Evolutionary conservation across 2,113 vertebrate genomes (phyloP).

Genomic region (Cygnus buccinator): DNA sequence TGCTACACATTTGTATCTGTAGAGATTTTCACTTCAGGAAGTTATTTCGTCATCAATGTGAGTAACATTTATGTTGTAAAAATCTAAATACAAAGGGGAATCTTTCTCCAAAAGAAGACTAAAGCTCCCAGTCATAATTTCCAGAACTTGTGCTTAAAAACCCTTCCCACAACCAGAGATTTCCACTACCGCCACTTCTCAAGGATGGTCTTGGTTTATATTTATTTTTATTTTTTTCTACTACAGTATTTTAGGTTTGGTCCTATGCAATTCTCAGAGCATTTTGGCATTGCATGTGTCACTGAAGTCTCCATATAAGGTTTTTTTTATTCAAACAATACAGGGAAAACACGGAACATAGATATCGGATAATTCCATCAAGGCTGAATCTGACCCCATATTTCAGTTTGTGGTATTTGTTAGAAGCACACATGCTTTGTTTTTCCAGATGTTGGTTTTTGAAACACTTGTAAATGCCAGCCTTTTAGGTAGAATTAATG

Average conservation of each 20-base stretch:
- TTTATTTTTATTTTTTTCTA: background rate
- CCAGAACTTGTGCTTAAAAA: background rate
- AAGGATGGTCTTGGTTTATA: background rate
- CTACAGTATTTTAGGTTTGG: background rate
- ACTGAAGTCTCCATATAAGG: slow-evolving; percentile 59
- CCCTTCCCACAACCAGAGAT: background rate
- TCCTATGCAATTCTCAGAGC: slow-evolving; percentile 15
- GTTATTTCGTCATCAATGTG: background rate
- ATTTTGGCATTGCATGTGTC: slow-evolving; percentile 24
- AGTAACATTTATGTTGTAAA: background rate
- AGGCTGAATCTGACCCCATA: slow-evolving; percentile 29
- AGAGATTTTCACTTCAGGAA: background rate
- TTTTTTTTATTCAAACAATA: background rate
- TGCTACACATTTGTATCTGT: too few relatives aligned
- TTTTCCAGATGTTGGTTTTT: slow-evolving; percentile 62
- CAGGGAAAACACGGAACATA: slow-evolving; percentile 1
- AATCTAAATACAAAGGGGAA: background rate
- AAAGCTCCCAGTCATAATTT: background rate
- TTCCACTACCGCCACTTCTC: background rate
- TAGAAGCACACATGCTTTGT: background rate
- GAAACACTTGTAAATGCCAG: background rate
- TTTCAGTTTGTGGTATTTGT: slow-evolving; percentile 40
- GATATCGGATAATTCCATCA: slow-evolving; percentile 56
- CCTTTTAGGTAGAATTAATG: slow-evolving; percentile 20
- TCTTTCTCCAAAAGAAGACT: background rate